Evolutionary conservation across 2,888 invertebrate genomes (phyloP).

Genomic region (Oasisia sp.): DNA sequence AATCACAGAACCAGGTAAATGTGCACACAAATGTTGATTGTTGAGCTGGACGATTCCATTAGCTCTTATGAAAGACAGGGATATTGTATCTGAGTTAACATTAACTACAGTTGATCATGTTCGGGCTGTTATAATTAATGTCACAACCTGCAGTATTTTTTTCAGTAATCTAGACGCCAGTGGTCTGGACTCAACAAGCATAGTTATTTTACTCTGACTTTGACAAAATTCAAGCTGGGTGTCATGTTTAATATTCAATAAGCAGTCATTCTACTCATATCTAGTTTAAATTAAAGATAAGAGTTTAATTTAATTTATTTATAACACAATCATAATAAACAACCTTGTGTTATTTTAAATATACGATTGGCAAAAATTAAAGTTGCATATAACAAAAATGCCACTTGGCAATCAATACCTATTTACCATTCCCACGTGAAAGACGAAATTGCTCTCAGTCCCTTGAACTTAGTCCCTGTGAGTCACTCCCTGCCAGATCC

Average conservation of each 20-base stretch:
- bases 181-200: too few relatives aligned
- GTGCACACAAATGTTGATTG: neutral
- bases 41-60: neutral
- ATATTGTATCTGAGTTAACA: neutral
- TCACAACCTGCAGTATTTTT: neutral
- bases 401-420: neutral
- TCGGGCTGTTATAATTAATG: neutral
- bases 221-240: too few relatives aligned
- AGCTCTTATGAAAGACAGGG: neutral
- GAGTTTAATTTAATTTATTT: too few relatives aligned
- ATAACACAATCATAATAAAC: too few relatives aligned
- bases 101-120: neutral
- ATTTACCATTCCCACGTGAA: neutral
- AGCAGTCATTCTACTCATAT: too few relatives aligned
- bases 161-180: neutral
- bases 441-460: neutral
- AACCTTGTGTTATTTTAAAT: too few relatives aligned
- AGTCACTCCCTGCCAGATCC: neutral
- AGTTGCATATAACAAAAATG: neutral
- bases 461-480: neutral
- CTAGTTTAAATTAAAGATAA: neutral
- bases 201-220: too few relatives aligned
- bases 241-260: too few relatives aligned
- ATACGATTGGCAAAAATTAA: too few relatives aligned
- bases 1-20: neutral